Base-by-base conservation (phyloP, 2,113 vertebrate species). In the Embiotoca jacksoni region DNA sequence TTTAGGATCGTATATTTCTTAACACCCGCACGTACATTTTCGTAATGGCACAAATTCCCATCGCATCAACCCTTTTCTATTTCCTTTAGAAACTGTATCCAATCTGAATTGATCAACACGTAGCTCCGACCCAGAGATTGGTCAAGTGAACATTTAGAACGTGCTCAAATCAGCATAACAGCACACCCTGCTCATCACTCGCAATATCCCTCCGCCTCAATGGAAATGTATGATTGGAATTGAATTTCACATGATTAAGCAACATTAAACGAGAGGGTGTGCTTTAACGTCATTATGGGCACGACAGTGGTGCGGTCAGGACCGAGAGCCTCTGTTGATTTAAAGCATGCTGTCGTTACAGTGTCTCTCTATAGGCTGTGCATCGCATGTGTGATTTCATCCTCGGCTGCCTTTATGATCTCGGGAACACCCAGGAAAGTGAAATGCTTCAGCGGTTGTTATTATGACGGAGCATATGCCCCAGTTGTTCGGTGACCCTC, bases 381-480 rank as follows among this genome's bases (percentile, higher is more conserved):
- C 6, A 36, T 53, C 9, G 16, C 31, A 10, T 55, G 39, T 57
- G 31, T 65, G 5, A 58, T 72, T 73, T 71, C 67, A 77, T 72
- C 37, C 76, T 44, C 36, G 0, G 13, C 53, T 69, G 61, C n/a
- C 44, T 76, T 41, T 53, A 68, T 30, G 46, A 37, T 49, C 37
- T 3, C 4, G 49, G 55, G 47, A 61, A 56, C 49, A 66, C n/a
- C 56, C 32, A 31, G 31, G 49, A 50, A 73, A 72, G 30, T 78
- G 13, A 59, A 78, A 67, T 16, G 47, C 53, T 75, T 65, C 50
- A 54, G 44, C 66, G 58, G 75, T 46, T 57, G 65, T 63, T 63
- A 52, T 55, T 54, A 31, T 52, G 37, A 44, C 4, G 0, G 53
- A 52, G 72, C 32, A 65, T 70, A 77, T 69, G n/a, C 55, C 37